Conservation (phyloP, 1,140 invertebrate species). For the Gonatopus flavifemur region DNA sequence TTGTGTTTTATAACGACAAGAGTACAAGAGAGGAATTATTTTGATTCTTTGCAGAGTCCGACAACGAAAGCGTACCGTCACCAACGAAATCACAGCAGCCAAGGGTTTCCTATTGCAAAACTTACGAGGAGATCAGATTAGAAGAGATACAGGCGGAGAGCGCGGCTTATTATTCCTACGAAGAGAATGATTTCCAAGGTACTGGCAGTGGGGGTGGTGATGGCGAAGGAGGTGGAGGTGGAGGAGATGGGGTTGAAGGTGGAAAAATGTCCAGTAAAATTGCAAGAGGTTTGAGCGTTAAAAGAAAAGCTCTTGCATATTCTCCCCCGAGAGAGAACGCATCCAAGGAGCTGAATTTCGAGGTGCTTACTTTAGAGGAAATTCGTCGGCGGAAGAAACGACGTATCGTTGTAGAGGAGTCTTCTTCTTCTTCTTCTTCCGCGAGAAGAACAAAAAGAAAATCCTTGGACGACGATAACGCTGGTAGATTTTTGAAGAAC, state of each 20-base stretch:
- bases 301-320: too few relatives aligned
- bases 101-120: slow-evolving; percentile 60
- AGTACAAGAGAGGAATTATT: slow-evolving; percentile 11
- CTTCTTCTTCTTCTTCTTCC: neutral
- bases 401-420: neutral
- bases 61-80: slow-evolving; percentile 67
- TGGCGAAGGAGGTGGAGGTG: slow-evolving; percentile 9
- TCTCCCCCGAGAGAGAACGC: too few relatives aligned
- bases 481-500: slow-evolving; percentile 10
- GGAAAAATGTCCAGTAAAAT: too few relatives aligned
- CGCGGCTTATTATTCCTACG: slow-evolving; percentile 67
- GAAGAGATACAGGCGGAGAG: slow-evolving; percentile 70
- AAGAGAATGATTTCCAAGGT: slow-evolving; percentile 17
- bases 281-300: too few relatives aligned
- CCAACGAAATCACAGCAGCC: slow-evolving; percentile 57
- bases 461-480: neutral
- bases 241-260: too few relatives aligned
- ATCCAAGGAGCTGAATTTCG: slow-evolving; percentile 34
- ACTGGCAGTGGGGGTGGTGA: slow-evolving; percentile 12
- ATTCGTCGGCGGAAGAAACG: slow-evolving; percentile 40
- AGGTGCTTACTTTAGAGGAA: slow-evolving; percentile 51
- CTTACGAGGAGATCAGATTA: slow-evolving; percentile 67
- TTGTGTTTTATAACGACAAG: too few relatives aligned
- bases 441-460: too few relatives aligned
- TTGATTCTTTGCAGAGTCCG: slow-evolving; percentile 66